Percentiles rank a stretch among this genome's conserved stretches.
Conservation (phyloP, 2,797 vertebrate genomes). For the Lophotriccus pileatus region DNA sequence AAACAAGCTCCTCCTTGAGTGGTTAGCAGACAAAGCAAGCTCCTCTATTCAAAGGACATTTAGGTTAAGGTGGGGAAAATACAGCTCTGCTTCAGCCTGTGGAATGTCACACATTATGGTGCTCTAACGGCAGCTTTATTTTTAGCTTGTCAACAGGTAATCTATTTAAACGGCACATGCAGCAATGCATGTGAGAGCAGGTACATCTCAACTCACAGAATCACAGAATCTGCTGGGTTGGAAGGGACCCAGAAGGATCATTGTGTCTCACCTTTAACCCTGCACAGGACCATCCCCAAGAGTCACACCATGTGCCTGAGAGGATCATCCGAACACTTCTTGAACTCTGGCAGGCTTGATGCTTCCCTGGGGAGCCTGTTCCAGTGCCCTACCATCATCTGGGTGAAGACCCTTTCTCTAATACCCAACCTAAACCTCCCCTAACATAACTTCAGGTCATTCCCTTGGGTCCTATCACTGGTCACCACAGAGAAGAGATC, state of each 20-base stretch:
- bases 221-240: not conserved
- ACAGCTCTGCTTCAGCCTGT: not conserved
- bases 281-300: not conserved
- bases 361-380: not conserved
- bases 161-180: not conserved
- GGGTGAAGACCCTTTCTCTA: not conserved
- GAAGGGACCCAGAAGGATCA: not conserved
- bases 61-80: slow-evolving; percentile 13
- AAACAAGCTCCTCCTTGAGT: slow-evolving; percentile 7
- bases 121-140: slow-evolving; percentile 19
- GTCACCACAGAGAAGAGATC: not conserved
- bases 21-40: slow-evolving; percentile 19
- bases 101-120: not conserved
- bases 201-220: not conserved
- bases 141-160: slow-evolving; percentile 45
- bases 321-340: not conserved
- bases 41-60: slow-evolving; percentile 1
- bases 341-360: not conserved
- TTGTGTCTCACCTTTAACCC: not conserved
- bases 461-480: not conserved
- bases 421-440: not conserved
- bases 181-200: not conserved
- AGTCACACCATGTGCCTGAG: too few relatives aligned
- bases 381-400: not conserved
- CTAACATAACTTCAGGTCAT: not conserved